Percentiles rank a stretch among this genome's conserved stretches.
Conservation (phyloP, 2,113 vertebrate species). For the Myotis lucifugus region DNA sequence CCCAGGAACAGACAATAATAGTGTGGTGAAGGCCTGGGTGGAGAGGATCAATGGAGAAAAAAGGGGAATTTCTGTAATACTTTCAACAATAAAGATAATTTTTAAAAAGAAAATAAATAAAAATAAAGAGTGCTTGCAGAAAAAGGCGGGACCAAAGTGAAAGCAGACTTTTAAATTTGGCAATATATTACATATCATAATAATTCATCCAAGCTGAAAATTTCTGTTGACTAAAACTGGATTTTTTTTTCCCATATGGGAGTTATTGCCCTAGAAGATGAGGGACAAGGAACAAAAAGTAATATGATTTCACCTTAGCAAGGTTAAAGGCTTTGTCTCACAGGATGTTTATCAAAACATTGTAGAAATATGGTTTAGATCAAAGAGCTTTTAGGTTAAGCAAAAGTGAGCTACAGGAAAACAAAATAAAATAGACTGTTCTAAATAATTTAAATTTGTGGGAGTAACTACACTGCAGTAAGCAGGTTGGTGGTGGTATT, state of each 20-base stretch:
- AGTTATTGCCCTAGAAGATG: background rate
- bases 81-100: too few species aligned
- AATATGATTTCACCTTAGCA: background rate
- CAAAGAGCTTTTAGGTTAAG: background rate
- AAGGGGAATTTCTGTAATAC: too few species aligned
- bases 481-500: background rate
- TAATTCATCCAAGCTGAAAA: background rate
- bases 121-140: background rate
- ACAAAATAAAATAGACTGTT: background rate
- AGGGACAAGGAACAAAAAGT: background rate
- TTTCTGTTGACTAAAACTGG: background rate
- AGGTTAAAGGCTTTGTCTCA: constrained; percentile 25
- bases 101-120: too few species aligned
- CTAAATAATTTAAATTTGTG: background rate
- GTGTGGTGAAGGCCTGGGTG: too few species aligned
- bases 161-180: background rate
- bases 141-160: background rate
- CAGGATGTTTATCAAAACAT: background rate
- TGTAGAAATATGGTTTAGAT: background rate
- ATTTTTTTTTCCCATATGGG: background rate
- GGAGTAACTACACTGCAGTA: background rate
- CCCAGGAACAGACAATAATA: too few species aligned
- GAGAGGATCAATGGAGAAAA: too few species aligned
- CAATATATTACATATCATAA: background rate
- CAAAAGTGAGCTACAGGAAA: background rate